These are phyloP conservation scores for Mastomys natalensis DNA, from an alignment of 2,113 vertebrate genomes.

Conservation along the genomic window DNA sequence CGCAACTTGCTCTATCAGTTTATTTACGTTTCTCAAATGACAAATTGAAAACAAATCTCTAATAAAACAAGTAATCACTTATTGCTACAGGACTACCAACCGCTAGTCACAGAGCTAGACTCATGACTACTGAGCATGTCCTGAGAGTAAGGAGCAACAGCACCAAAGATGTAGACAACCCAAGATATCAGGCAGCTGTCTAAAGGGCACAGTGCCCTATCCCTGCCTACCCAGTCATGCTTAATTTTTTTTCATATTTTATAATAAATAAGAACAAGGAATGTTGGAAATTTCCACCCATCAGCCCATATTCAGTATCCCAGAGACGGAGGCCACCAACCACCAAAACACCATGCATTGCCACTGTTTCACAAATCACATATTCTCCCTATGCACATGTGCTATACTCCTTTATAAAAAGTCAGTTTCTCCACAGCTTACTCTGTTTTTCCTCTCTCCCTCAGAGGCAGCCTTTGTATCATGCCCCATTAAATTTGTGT, in stretches of 20 bases:
- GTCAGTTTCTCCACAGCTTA: background rate
- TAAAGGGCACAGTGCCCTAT: background rate
- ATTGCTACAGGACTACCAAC: background rate
- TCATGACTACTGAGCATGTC: background rate
- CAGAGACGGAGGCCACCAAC: background rate
- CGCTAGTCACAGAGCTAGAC: background rate
- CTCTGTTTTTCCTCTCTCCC: background rate
- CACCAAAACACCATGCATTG: background rate
- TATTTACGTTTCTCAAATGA: background rate
- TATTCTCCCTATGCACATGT: background rate
- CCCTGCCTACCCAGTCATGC: background rate
- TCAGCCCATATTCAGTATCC: background rate
- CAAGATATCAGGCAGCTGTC: background rate
- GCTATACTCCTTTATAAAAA: background rate
- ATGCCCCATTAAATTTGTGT: background rate
- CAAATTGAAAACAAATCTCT: too few relatives aligned
- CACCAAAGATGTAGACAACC: background rate
- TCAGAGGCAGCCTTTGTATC: background rate
- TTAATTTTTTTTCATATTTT: too few relatives aligned
- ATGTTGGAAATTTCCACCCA: background rate
- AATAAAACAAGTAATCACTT: background rate
- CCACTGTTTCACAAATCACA: background rate
- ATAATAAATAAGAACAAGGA: too few relatives aligned
- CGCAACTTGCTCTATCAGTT: background rate
- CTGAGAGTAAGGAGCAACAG: background rate